These are phyloP conservation scores for Acridotheres tristis DNA, from an alignment of 2,797 vertebrate genomes.

Conservation along the genomic window DNA sequence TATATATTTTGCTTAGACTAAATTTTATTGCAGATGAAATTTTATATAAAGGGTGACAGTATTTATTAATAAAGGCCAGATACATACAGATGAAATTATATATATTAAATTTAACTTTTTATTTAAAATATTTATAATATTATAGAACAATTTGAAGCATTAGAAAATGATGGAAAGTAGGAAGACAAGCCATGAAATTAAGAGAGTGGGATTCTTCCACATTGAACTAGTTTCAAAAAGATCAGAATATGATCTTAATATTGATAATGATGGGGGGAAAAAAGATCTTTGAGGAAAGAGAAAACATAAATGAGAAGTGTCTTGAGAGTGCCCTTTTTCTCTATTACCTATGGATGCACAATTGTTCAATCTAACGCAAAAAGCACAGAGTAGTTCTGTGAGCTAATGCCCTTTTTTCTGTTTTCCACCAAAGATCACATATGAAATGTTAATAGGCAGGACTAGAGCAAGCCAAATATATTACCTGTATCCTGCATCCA, in stretches of 20 bases:
- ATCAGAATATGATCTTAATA: background rate
- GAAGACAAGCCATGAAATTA: background rate
- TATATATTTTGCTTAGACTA: background rate
- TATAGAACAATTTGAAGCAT: background rate
- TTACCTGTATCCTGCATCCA: background rate
- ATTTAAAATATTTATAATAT: background rate
- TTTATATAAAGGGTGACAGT: background rate
- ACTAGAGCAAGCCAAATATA: background rate
- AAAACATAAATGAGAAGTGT: background rate
- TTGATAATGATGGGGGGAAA: background rate
- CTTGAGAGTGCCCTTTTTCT: background rate
- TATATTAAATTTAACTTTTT: background rate
- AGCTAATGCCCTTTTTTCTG: background rate
- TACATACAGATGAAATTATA: background rate
- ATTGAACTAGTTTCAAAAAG: background rate
- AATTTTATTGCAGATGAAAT: background rate
- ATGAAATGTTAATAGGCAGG: background rate
- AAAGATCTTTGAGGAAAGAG: background rate
- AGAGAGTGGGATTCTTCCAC: background rate
- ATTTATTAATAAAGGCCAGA: background rate
- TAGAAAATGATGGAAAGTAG: background rate
- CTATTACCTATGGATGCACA: background rate
- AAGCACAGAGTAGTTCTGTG: background rate
- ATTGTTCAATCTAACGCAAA: background rate
- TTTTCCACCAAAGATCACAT: background rate